These are phyloP conservation scores for Papio anubis DNA, from an alignment of 2,113 vertebrate genomes.

Conservation along the genomic window DNA sequence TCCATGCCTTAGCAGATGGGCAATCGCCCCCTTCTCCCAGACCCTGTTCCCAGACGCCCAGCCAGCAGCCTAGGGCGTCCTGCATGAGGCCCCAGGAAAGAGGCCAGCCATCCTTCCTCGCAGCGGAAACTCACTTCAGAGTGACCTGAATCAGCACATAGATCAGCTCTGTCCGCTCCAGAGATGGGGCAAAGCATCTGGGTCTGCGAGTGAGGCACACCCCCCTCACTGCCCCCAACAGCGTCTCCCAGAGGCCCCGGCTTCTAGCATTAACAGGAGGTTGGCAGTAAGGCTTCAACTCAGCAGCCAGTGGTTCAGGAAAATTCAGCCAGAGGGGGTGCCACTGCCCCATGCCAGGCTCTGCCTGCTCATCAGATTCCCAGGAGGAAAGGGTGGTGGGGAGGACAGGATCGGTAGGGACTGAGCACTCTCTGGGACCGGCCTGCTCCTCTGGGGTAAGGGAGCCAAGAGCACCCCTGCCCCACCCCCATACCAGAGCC, in stretches of 20 bases:
- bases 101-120: neutral
- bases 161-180: neutral
- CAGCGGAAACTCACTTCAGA: neutral
- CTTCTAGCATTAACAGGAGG: neutral
- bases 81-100: neutral
- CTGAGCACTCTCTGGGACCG: neutral
- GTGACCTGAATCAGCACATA: neutral
- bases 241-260: neutral
- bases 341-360: neutral
- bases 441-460: neutral
- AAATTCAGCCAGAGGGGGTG: neutral
- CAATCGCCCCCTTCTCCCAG: neutral
- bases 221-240: neutral
- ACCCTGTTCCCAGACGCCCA: neutral
- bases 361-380: neutral
- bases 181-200: too few relatives aligned
- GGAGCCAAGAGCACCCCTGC: neutral
- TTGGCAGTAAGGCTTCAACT: neutral
- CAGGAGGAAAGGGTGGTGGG: neutral
- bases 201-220: too few relatives aligned
- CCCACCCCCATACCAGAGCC: neutral
- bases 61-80: neutral
- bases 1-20: fast-evolving
- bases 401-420: neutral
- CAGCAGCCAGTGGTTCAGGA: neutral